These are phyloP conservation scores for Diphyllodes magnificus DNA, from an alignment of 2,113 vertebrate species.

Conservation along the genomic window DNA sequence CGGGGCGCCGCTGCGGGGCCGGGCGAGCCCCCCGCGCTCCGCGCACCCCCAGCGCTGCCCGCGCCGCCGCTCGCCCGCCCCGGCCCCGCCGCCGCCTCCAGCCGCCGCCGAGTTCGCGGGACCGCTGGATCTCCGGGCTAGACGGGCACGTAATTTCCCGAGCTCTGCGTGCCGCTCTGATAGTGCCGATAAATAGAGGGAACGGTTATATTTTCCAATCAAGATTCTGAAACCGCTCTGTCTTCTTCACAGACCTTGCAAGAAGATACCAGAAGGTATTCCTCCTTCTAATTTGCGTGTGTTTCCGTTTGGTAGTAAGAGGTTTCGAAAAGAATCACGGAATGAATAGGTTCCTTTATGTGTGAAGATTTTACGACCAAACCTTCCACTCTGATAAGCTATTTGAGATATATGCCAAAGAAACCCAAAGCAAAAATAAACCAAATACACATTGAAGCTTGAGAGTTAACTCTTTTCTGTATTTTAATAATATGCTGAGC, in stretches of 20 bases:
- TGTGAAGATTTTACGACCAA: not conserved
- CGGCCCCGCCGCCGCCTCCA: not conserved
- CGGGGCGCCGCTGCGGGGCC: not conserved
- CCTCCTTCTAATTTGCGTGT: not conserved
- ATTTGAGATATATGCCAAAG: not conserved
- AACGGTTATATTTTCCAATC: not conserved
- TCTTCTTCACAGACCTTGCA: not conserved
- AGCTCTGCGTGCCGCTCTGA: not conserved
- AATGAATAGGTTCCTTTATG: not conserved
- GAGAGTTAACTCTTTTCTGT: not conserved
- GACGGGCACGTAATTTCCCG: not conserved
- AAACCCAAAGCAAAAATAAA: not conserved
- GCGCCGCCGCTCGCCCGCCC: not conserved
- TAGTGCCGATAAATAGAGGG: not conserved
- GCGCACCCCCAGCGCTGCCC: not conserved
- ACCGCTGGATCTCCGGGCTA: fast-evolving
- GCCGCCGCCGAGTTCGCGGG: not conserved
- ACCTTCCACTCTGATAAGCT: not conserved
- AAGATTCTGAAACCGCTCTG: not conserved
- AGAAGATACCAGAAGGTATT: not conserved
- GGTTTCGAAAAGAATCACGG: not conserved
- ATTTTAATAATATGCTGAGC: not conserved
- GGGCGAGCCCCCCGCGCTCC: not conserved
- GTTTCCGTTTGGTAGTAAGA: not conserved
- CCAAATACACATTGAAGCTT: not conserved